Evolutionary conservation across 2,888 invertebrate genomes (phyloP), one percentile per base, ranked within the genome.

Genomic region (Diarsia rubi): DNA sequence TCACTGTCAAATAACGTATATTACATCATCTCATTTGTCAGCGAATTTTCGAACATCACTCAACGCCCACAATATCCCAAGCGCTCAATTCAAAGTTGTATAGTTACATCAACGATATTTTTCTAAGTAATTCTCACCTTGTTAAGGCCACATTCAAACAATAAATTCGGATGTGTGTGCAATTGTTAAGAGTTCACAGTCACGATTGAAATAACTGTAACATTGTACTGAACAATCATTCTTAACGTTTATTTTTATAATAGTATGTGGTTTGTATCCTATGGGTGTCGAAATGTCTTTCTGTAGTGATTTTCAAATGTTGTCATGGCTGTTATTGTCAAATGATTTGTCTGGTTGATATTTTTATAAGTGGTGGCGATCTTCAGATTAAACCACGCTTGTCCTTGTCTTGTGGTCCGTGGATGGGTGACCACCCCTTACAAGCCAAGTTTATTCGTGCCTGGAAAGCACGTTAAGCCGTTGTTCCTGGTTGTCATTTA

Each of bases 91-190:
- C 21, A 31, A 73, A 65, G 31, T 66, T 11, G 70, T 73, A 0
- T 27, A 27, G 82, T 71, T 82, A 85, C 45, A 71, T 37, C 19
- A 78, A 65, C 54, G n/a, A 16, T 73, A 64, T 85, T 82, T 47
- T 71, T 71, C 31, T n/a, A 65, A 84, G 78, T 81, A 81, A 85
- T 82, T 84, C 70, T 71, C 77, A 37, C 54, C 67, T 76, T 6
- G 82, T 81, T 84, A 79, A 82, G 82, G 85, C 73, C 85, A 73
- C 47, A 42, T n/a, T 57, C 69, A 76, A 81, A 82, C 85, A 82
- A 82, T 84, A 70, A 72, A 68, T 65, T 85, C 27, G 54, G 70
- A 81, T 78, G 81, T 54, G 21, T 81, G 24, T 45, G 68, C 81
- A 72, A 81, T 75, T 54, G 63, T 70, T 69, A 62, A 74, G 27